Evolutionary conservation across 2,888 invertebrate species (phyloP).

Genomic region (Clostera curtula): DNA sequence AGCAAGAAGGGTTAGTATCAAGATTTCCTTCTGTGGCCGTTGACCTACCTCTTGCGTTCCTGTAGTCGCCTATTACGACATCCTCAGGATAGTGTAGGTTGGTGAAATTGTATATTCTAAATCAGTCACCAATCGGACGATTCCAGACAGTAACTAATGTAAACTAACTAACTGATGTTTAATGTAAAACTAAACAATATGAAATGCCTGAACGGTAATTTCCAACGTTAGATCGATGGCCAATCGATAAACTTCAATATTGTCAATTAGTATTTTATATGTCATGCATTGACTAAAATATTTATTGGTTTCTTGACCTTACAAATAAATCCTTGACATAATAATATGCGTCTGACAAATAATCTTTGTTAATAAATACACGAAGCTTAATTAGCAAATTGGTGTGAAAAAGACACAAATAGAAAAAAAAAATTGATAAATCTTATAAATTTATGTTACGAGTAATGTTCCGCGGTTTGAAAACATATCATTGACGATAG

Average conservation of each 20-base stretch:
- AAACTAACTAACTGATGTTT: no score
- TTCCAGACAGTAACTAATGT: no score
- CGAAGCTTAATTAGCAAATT: constrained; percentile 2
- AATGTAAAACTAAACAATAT: background rate
- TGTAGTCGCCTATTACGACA: no score
- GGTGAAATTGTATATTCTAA: no score
- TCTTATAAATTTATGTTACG: background rate
- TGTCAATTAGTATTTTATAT: constrained; percentile 7
- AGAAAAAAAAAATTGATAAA: background rate
- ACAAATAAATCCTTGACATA: constrained; percentile 14
- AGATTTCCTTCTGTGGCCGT: no score
- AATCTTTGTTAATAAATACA: background rate
- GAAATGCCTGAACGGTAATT: background rate
- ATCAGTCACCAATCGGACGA: no score
- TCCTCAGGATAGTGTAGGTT: no score
- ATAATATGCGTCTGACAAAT: background rate
- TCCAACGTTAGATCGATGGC: constrained; percentile 2
- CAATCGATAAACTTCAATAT: constrained; percentile 2
- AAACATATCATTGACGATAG: no score
- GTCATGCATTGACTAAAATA: constrained; percentile 7
- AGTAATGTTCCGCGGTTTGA: no score
- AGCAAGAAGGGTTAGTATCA: no score
- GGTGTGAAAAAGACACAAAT: constrained; percentile 2
- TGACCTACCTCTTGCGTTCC: no score
- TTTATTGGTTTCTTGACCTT: constrained; percentile 7